Conservation (phyloP, 2,888 invertebrate species). For the Hydropsyche betteni region DNA sequence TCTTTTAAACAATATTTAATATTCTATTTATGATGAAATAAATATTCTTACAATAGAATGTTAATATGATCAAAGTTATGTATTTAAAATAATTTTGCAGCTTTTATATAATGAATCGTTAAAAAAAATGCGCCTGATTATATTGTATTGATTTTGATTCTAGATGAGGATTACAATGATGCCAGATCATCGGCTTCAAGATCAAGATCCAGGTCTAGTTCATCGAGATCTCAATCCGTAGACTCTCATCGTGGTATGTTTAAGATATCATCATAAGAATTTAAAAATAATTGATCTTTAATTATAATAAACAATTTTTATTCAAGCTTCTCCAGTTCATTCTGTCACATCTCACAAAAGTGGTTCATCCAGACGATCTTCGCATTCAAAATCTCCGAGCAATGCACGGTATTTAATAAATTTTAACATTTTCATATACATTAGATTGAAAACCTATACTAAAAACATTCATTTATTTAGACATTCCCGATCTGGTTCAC, state of each 20-base stretch:
- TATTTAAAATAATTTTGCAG: no score
- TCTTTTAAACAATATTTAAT: no score
- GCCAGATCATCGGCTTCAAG: conserved; percentile 53
- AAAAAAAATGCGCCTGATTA: no score
- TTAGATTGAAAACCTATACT: no score
- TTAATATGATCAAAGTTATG: no score
- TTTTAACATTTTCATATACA: not conserved
- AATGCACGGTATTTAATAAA: conserved; percentile 31
- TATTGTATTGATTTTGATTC: not conserved
- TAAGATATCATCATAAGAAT: not conserved
- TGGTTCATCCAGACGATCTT: conserved; percentile 42
- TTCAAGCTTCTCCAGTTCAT: conserved; percentile 45
- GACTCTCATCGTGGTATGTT: conserved; percentile 22
- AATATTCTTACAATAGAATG: no score
- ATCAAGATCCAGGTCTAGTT: conserved; percentile 50
- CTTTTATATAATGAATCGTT: not conserved
- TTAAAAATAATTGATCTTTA: not conserved
- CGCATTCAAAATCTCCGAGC: conserved; percentile 42
- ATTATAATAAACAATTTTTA: not conserved
- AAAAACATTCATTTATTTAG: not conserved
- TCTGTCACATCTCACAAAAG: conserved; percentile 44
- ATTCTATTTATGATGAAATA: no score
- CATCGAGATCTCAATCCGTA: conserved; percentile 49
- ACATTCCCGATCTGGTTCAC: conserved; percentile 1
- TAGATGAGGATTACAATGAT: conserved; percentile 28